phyloP scores from a whole-genome alignment of 2,888 invertebrate genomes.

The Caenorhabditis plicata region DNA sequence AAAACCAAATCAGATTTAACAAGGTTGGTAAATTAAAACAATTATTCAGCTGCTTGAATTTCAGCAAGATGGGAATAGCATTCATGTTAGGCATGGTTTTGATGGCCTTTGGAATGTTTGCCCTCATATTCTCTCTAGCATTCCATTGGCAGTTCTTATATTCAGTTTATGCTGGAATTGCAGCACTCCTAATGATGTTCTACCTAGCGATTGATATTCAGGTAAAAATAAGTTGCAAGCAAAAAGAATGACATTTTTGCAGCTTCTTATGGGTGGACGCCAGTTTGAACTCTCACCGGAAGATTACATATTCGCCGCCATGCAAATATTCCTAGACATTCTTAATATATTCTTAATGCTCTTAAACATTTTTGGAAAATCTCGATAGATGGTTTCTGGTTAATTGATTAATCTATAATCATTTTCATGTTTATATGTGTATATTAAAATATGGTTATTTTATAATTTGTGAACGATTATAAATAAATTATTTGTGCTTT shows the following conservation, averaged over 20 bases:
- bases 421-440: too few species aligned
- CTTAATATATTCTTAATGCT: conserved; percentile 72
- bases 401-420: too few species aligned
- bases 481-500: too few species aligned
- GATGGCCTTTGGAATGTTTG: conserved; percentile 69
- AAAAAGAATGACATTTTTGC: conserved; percentile 1
- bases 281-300: conserved; percentile 73
- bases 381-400: conserved; percentile 24
- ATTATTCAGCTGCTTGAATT: not conserved
- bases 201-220: conserved; percentile 74
- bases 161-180: conserved; percentile 70
- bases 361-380: conserved; percentile 64
- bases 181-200: conserved; percentile 71
- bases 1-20: conserved; percentile 62
- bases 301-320: conserved; percentile 71
- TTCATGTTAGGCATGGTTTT: conserved; percentile 69
- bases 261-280: conserved; percentile 74
- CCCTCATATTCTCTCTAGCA: conserved; percentile 55
- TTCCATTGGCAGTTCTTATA: conserved; percentile 39
- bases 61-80: conserved; percentile 68
- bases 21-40: conserved; percentile 9
- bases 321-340: conserved; percentile 74
- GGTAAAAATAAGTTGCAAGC: conserved; percentile 15
- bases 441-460: too few species aligned
- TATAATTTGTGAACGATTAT: too few species aligned